Evolutionary conservation across 2,888 invertebrate genomes (phyloP), one percentile per base, ranked within the genome.

Genomic region (Harpalus rufipes): DNA sequence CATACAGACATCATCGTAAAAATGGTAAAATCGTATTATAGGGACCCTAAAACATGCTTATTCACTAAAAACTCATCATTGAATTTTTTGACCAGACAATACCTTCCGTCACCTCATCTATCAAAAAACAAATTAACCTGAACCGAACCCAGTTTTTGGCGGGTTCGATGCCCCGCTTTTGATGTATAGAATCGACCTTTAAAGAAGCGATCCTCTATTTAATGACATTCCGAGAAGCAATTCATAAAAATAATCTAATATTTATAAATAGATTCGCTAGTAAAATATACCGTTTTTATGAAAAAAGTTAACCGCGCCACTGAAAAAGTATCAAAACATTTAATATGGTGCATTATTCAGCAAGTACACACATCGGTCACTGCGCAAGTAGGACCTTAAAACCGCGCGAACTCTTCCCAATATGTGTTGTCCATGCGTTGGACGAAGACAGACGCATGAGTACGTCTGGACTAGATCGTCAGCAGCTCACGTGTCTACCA

Each of bases 311-410:
- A 0, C 58, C n/a, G 6, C 65, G 81, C 65, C 81, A 81, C 81
- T 81, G 81, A n/a, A 8, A 79, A 18, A 18, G 61, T 61, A 83
- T 83, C 74, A 83, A 83, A 83, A 76, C 83, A 61, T 74, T 83
- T 82, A 74, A 72, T 82, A 58, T 25, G 56, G 68, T 72, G 44
- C 51, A 44, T 18, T 14, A 51, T 68, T 65, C 68, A 81, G 63
- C 32, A 61, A 59, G 25, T 16, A 39, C 79, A 63, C 81, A 78
- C 78, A 58, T 83, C 78, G 78, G 56, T 78, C 58, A 58, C 78
- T 59, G 78, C 78, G 72, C 72, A 74, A 74, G 72, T 74, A 51
- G 18, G 14, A 12, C 72, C 72, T 74, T 25, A 56, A 76, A 83
- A 83, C 58, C 74, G 39, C 61, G 83, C 59, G 76, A 76, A 59